Conservation (phyloP, 2,797 vertebrate genomes). For the Vireo griseus region DNA sequence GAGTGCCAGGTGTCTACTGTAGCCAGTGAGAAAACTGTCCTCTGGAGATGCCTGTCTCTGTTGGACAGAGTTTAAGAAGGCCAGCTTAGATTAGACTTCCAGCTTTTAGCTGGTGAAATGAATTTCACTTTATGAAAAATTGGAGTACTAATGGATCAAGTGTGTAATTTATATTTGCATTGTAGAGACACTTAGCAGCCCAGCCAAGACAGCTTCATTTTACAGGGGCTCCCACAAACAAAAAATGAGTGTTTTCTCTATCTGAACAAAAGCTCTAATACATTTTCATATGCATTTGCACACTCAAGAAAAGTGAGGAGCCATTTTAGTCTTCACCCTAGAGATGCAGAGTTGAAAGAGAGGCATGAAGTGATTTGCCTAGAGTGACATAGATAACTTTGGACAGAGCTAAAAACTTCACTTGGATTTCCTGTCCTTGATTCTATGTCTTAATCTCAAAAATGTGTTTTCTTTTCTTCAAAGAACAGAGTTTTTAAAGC, state of each 20-base stretch:
- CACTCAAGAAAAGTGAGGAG: not conserved
- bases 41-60: not conserved
- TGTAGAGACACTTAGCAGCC: not conserved
- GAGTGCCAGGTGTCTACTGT: not conserved
- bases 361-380: not conserved
- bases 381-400: not conserved
- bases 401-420: not conserved
- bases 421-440: not conserved
- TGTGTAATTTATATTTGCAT: not conserved
- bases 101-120: slow-evolving; percentile 20
- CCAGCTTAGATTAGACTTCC: not conserved
- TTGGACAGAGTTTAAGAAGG: not conserved
- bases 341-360: not conserved
- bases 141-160: not conserved
- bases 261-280: not conserved
- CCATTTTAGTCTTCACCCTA: not conserved
- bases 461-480: not conserved
- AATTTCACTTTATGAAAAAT: not conserved
- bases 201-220: not conserved
- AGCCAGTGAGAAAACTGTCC: not conserved
- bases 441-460: not conserved
- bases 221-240: not conserved
- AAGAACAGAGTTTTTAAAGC: not conserved
- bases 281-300: not conserved
- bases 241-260: not conserved